Percentiles rank a stretch among this genome's conserved stretches.
Evolutionary conservation across 2,113 vertebrate genomes (phyloP).

Genomic region (Varanus salvator): DNA sequence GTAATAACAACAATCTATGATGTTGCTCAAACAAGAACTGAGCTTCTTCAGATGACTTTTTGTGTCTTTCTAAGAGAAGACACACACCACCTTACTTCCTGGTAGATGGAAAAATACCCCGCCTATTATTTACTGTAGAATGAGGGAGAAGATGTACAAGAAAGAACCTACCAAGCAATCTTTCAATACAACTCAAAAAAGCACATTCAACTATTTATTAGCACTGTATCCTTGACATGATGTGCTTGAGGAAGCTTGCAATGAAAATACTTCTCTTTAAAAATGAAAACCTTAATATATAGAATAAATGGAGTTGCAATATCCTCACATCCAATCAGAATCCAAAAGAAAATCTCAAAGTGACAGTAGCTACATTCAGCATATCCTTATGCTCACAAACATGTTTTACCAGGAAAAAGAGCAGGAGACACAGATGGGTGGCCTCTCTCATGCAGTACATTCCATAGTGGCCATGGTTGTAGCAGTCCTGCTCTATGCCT

Average conservation of each 20-base stretch:
- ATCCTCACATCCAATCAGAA: background rate
- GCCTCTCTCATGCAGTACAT: background rate
- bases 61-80: background rate
- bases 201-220: background rate
- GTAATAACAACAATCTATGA: conserved; percentile 2
- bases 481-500: background rate
- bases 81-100: conserved; percentile 15
- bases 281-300: background rate
- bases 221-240: background rate
- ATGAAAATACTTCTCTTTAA: background rate
- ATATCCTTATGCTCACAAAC: background rate
- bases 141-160: background rate
- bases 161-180: background rate
- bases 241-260: background rate
- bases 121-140: background rate
- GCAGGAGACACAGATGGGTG: background rate
- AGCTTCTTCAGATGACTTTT: conserved; percentile 11
- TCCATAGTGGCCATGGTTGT: background rate
- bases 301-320: background rate
- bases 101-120: conserved; percentile 15
- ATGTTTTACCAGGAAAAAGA: background rate
- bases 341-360: background rate
- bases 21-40: conserved; percentile 18
- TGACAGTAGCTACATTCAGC: background rate
- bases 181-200: background rate